phyloP scores from a whole-genome alignment of 2,888 invertebrate species.

The Spilarctia lutea region DNA sequence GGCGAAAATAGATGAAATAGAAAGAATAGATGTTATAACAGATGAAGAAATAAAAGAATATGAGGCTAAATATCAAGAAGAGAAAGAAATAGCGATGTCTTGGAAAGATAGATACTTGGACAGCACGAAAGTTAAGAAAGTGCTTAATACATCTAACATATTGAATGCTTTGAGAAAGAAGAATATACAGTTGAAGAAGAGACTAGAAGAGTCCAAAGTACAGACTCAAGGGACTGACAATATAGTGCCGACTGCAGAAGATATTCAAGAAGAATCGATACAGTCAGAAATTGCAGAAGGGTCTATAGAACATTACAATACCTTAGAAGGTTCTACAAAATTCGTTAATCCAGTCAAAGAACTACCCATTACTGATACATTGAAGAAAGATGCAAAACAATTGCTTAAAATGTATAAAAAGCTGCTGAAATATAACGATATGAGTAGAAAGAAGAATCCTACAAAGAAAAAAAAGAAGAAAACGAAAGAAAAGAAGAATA shows the following conservation, averaged over 20 bases:
- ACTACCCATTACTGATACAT: slow-evolving; percentile 47
- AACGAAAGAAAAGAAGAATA: slow-evolving; percentile 53
- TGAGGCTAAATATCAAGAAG: slow-evolving; percentile 42
- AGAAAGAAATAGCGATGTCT: slow-evolving; percentile 60
- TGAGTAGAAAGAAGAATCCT: slow-evolving; percentile 64
- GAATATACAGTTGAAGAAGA: slow-evolving; percentile 80
- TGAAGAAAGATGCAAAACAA: slow-evolving; percentile 81
- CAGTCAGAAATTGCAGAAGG: slow-evolving; percentile 69
- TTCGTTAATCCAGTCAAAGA: slow-evolving; percentile 72
- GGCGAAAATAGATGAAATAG: slow-evolving; percentile 81
- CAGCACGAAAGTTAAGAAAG: slow-evolving; percentile 87
- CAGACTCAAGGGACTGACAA: not conserved
- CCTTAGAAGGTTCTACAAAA: slow-evolving; percentile 71
- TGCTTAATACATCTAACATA: slow-evolving; percentile 84
- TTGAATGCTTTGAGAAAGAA: slow-evolving; percentile 88
- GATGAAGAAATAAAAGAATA: slow-evolving; percentile 62
- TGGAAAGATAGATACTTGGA: slow-evolving; percentile 88
- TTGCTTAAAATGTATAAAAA: slow-evolving; percentile 82
- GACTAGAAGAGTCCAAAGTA: slow-evolving; percentile 55
- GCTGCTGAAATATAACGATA: slow-evolving; percentile 76
- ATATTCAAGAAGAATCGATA: slow-evolving; percentile 47
- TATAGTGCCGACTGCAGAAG: slow-evolving; percentile 8
- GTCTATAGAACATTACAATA: slow-evolving; percentile 86
- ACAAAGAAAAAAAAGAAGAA: slow-evolving; percentile 74
- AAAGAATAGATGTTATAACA: slow-evolving; percentile 67